Conservation (phyloP, 2,113 vertebrate genomes). For the Limanda limanda region DNA sequence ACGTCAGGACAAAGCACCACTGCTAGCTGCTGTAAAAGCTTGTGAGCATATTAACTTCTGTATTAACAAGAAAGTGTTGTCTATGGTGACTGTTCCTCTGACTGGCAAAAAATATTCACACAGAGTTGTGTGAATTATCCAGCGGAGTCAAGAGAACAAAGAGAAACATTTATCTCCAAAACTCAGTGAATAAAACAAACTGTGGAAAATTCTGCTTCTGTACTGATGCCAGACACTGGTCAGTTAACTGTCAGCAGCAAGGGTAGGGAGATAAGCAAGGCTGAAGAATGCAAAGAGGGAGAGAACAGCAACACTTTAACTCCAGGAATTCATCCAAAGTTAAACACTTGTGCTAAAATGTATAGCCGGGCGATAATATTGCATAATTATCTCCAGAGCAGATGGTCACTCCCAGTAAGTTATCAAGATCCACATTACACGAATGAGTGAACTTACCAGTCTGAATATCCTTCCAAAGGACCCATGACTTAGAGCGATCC, state of each 20-base stretch:
- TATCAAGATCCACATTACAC: not conserved
- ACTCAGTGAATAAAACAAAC: no score
- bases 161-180: no score
- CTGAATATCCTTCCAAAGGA: constrained; percentile 99
- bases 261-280: constrained; percentile 55
- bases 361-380: not conserved
- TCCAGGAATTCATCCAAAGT: constrained; percentile 11
- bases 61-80: not conserved
- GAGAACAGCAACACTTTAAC: constrained; percentile 5
- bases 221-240: constrained; percentile 52
- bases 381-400: not conserved
- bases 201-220: constrained; percentile 21
- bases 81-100: no score
- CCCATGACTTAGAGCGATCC: constrained; percentile 98
- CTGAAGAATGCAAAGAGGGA: constrained; percentile 22
- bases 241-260: constrained; percentile 72
- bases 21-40: no score
- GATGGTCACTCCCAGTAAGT: not conserved
- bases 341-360: not conserved
- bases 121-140: not conserved
- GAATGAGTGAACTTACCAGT: constrained; percentile 85
- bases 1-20: not conserved
- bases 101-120: not conserved
- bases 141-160: no score
- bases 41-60: not conserved